Base-by-base conservation (phyloP, 2,113 vertebrate genomes). In the Protomyctophum bolini region DNA sequence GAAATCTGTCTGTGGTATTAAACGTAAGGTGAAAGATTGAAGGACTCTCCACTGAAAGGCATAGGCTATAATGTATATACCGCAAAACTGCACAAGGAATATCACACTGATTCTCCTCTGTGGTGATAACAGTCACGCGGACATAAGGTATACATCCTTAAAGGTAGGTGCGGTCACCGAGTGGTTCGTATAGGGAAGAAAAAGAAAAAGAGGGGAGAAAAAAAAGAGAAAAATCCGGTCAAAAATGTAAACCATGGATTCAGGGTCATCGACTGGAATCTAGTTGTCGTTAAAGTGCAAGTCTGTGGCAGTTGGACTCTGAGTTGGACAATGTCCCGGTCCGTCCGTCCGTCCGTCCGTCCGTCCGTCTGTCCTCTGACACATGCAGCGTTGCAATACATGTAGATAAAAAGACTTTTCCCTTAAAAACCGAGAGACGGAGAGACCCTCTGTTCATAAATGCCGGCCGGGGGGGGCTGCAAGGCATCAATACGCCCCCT, bases 141-240 rank as follows among this genome's bases (percentile, higher is more conserved):
- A 93, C 89, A 82, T 90, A 58, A 66, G 74, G 83, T 72, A 82
- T 28, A 41, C 83, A 84, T 93, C 91, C 88, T 92, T 92, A 94
- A 94, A 94, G 93, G 93, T 93, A 92, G 92, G 92, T 88, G 92
- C 90, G 91, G 91, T 94, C 91, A 90, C 91, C 89, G 82, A 92
- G 89, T 90, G 83, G 88, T 91, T 84, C 4, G 2, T 79, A 87
- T 21, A 21, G 21, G 86, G 81, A 90, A 77, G 14, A 83, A 87
- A 87, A 41, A 41, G 5, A 41, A 41, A 41, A 41, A 41, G 33
- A 41, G 5, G 5, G 5, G 4, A 33, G 4, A 2, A 33, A 33
- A 33, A 4, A 33, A 41, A 41, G 4, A 41, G 84, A 83, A 89
- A 89, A 89, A 78, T 86, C 84, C 60, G 82, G 82, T 90, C 78